Conservation (phyloP, 92 coral and sea anemone species). For the Porites evermanni region DNA sequence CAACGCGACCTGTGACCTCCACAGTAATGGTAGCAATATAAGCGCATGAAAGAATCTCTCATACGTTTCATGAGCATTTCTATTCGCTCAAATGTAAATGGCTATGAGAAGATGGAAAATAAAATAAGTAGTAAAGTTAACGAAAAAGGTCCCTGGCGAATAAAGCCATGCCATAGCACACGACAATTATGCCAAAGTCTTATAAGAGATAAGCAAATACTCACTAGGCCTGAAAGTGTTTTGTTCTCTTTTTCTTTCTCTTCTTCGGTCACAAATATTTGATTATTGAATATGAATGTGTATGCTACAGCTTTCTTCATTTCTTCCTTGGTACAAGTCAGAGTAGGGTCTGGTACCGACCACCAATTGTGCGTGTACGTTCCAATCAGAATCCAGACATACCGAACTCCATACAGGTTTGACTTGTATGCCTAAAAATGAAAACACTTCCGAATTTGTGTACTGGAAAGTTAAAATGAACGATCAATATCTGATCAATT, state of each 20-base stretch:
- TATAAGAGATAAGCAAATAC: constrained; percentile 15
- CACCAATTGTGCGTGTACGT: constrained; percentile 91
- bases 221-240: constrained; percentile 85
- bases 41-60: no score
- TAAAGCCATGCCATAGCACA: no score
- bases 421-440: constrained; percentile 79
- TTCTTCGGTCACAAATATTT: constrained; percentile 76
- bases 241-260: constrained; percentile 61
- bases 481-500: no score
- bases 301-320: constrained; percentile 87
- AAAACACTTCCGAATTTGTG: neutral
- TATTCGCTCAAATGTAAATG: no score
- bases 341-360: constrained; percentile 72
- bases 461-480: no score
- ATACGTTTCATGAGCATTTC: no score
- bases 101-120: no score
- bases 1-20: no score
- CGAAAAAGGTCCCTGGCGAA: no score
- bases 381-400: constrained; percentile 91
- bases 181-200: neutral
- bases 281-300: constrained; percentile 90
- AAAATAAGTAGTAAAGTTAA: no score
- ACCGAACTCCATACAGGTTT: constrained; percentile 81
- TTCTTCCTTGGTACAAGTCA: constrained; percentile 74
- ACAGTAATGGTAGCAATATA: no score